These are phyloP conservation scores for Chydorus sphaericus DNA, from an alignment of 2,888 invertebrate genomes.

Conservation along the genomic window DNA sequence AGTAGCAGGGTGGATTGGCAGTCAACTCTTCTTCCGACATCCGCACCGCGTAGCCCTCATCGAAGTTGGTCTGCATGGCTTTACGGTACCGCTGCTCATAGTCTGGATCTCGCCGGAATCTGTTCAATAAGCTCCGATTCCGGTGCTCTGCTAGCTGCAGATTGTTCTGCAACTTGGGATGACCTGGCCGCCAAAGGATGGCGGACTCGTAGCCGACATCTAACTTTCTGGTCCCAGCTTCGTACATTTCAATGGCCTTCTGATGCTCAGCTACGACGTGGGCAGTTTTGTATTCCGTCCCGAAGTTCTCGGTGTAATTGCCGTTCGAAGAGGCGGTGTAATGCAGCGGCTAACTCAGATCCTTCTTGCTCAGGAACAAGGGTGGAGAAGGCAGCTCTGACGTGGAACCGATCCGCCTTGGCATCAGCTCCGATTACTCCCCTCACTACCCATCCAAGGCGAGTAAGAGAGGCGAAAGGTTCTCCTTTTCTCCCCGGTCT, in stretches of 20 bases:
- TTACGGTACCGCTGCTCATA: not conserved
- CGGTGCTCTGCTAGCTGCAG: not conserved
- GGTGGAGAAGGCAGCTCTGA: too few species aligned
- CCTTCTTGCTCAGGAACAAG: too few species aligned
- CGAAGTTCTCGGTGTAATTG: conserved; percentile 6
- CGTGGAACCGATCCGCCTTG: too few species aligned
- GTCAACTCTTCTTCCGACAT: not conserved
- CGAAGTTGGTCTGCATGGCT: not conserved
- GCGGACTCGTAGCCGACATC: not conserved
- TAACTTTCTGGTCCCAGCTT: not conserved
- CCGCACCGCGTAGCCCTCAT: conserved; percentile 6
- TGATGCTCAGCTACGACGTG: not conserved
- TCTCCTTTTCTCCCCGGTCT: not conserved
- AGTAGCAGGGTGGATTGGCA: not conserved
- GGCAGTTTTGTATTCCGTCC: not conserved
- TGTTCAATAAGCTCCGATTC: not conserved
- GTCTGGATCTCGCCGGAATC: not conserved
- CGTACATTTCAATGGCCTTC: not conserved
- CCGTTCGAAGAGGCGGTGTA: too few species aligned
- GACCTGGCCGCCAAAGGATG: not conserved
- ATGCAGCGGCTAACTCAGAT: too few species aligned
- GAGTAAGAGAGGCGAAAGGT: not conserved
- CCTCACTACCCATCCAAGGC: conserved; percentile 7
- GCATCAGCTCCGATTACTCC: too few species aligned
- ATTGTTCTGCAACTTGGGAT: not conserved